A percentile compares a stretch with the other conserved stretches of the same genome.
These are phyloP conservation scores for Lasioglossum malachurum DNA, from an alignment of 2,888 invertebrate genomes.

Conservation along the genomic window DNA sequence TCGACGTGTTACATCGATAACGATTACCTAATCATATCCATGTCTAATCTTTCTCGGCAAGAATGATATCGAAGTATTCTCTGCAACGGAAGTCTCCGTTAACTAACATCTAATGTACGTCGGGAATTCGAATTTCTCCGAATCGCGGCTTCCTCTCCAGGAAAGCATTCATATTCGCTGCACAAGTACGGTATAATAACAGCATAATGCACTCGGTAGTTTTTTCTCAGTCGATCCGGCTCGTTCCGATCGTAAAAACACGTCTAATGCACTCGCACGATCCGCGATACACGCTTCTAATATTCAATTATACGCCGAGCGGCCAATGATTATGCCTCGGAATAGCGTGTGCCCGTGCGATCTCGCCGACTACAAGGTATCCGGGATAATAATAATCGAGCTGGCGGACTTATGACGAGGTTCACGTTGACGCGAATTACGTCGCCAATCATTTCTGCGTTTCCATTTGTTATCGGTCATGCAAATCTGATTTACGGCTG, in stretches of 20 bases:
- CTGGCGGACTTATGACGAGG: neutral
- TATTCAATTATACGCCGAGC: slow-evolving; percentile 52
- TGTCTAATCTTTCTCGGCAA: neutral
- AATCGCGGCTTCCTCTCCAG: neutral
- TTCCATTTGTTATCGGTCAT: slow-evolving; percentile 30
- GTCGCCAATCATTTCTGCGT: slow-evolving; percentile 31
- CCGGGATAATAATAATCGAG: slow-evolving; percentile 45
- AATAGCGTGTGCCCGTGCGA: slow-evolving; percentile 20
- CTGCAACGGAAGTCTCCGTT: neutral
- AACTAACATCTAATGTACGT: neutral
- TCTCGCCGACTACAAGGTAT: slow-evolving; percentile 6
- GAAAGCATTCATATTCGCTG: neutral
- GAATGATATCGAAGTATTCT: neutral
- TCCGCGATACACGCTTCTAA: slow-evolving; percentile 36
- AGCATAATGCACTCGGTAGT: slow-evolving; percentile 25
- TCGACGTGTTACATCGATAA: neutral
- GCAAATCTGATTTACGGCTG: slow-evolving; percentile 48
- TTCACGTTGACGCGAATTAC: neutral
- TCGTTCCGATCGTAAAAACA: slow-evolving; percentile 26
- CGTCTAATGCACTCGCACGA: slow-evolving; percentile 28
- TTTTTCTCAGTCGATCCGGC: neutral
- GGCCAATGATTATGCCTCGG: slow-evolving; percentile 28
- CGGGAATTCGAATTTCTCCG: neutral
- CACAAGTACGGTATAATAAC: slow-evolving; percentile 28
- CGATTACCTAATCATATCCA: neutral